Evolutionary conservation across 2,888 invertebrate species (phyloP), one percentile per base, ranked within the genome.

Genomic region (Erannis defoliaria): DNA sequence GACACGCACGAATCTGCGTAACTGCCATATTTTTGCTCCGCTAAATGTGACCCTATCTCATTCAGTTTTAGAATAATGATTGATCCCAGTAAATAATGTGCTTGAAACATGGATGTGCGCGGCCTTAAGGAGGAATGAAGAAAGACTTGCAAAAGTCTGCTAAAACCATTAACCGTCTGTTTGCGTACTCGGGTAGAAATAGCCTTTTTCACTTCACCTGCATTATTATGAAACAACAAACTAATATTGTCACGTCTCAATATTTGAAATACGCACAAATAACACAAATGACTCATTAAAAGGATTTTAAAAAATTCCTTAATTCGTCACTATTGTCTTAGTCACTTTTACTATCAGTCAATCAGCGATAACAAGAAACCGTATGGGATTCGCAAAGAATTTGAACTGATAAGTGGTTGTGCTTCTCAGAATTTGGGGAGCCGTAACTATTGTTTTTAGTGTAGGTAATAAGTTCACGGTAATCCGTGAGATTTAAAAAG

Each of bases 291-390:
- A 55, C 33, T 51, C 43, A 61, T n/a, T 21, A 3, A 5, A 12
- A 33, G 8, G 5, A 3, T 26, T 33, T 50, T 49, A 12, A 43
- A 12, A 43, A 16, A 42, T 66, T 46, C 35, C 14, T 5, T 42
- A 43, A 57, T 53, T 48, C 26, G 53, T 46, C 55, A 45, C 23
- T 21, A 35, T 53, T 42, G 56, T 56, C 63, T 67, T 54, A 60
- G 23, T 45, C 55, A 50, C 19, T 50, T 23, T 37, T 46, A 40
- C 31, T 50, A 43, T 58, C 57, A 26, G 2, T 2, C 18, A 26
- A 48, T 51, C 43, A 19, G 10, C 35, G 51, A 50, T 54, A 33
- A 57, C 10, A 16, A 35, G 8, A 26, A 31, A 26, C 37, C 9
- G 35, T 49, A 42, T 19, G 55, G 33, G 18, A 51, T 55, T 56